Evolutionary conservation across 2,797 vertebrate genomes (phyloP), one percentile per base, ranked within the genome.

Genomic region (Pitangus sulphuratus): DNA sequence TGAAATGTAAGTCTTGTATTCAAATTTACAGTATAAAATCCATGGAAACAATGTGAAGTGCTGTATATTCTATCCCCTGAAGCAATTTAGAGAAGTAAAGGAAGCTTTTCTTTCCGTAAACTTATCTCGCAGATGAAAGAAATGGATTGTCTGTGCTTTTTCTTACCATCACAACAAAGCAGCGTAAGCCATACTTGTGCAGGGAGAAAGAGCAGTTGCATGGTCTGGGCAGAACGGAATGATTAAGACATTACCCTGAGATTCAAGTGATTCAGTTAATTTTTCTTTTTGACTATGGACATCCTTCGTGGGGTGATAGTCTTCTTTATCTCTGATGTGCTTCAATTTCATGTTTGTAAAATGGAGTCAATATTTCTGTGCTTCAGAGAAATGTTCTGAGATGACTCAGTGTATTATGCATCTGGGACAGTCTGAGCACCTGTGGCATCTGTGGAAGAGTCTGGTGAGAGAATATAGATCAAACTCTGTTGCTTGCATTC

Each of bases 381-480:
- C 57, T 81, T 79, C 65, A 72, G 86, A 71, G 61, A 47, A 77
- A 31, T 83, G 45, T 61, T 87, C 48, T 57, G 37, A 87, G 57
- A 74, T 85, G 51, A 66, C n/a, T 89, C n/a, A 50, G 16, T 80
- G 45, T 77, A 24, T 68, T 62, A 37, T 47, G 83, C 8, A 24
- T 50, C 61, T 84, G 82, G 65, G 65, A 69, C 54, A 78, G 16
- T 60, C 31, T 75, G 58, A 83, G 33, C 35, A 92, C 66, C 89
- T 91, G 40, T 57, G 31, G 50, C 30, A 85, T 94, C 50, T 77
- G 22, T 84, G 35, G 42, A 86, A 83, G n/a, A 44, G 65, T 60
- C 79, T 90, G 40, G 16, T 69, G 79, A 92, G 85, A 89, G 85
- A 89, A 33, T 50, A 62, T 66, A 74, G 44, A 83, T 93, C 87